Percentiles rank a stretch among this genome's conserved stretches.
Conservation (phyloP, 2,888 invertebrate species). For the Dynastes hyllus region DNA sequence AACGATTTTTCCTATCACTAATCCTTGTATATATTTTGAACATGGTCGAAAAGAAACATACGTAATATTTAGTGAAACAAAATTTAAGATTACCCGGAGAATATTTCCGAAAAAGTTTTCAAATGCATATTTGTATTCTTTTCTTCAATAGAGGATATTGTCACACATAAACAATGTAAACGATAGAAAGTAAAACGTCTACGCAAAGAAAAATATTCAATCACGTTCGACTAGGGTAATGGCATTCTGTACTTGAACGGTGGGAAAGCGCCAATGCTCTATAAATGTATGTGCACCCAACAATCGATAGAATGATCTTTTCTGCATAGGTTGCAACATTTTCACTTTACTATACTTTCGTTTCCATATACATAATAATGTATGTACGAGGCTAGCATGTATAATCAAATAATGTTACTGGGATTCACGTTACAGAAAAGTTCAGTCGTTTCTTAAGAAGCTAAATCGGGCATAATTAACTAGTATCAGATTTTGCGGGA, state of each 20-base stretch:
- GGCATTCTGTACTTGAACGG: slow-evolving; percentile 17
- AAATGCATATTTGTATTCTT: not conserved
- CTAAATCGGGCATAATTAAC: not conserved
- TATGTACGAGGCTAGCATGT: not conserved
- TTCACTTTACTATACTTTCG: slow-evolving; percentile 41
- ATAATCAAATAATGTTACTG: not conserved
- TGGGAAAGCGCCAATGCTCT: slow-evolving; percentile 34
- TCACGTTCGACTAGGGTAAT: slow-evolving; percentile 18
- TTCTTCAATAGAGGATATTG: too few species aligned
- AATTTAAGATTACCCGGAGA: too few species aligned
- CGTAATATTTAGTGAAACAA: too few species aligned
- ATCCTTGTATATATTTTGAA: too few species aligned
- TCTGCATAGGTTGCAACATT: slow-evolving; percentile 35
- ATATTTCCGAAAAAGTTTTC: too few species aligned
- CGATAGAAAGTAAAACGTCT: slow-evolving; percentile 32
- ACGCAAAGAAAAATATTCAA: slow-evolving; percentile 36
- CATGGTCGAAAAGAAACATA: too few species aligned
- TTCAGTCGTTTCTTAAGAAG: slow-evolving; percentile 7
- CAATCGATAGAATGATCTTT: slow-evolving; percentile 18
- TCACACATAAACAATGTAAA: slow-evolving; percentile 1
- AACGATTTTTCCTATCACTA: too few species aligned
- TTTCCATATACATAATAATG: slow-evolving; percentile 26
- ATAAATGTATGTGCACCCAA: slow-evolving; percentile 24
- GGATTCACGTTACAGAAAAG: not conserved
- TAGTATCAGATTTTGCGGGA: too few species aligned